Conservation (phyloP, 37 sponge, comb jelly and placozoan species). For the Chondrosia reniformis region DNA sequence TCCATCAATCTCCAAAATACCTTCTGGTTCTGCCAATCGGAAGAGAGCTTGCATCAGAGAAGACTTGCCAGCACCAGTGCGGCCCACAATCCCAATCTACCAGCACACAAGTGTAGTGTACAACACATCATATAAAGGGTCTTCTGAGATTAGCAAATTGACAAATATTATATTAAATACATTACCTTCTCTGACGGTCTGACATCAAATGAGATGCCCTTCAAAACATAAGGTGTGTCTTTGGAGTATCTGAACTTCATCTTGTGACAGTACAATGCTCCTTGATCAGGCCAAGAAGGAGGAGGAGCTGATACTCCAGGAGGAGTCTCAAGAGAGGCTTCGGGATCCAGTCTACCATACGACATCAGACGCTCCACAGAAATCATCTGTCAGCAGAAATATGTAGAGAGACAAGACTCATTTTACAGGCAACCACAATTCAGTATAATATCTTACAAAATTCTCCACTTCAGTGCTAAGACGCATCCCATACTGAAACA, state of each 20-base stretch:
- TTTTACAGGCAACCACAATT: too few relatives aligned
- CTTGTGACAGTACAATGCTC: slow-evolving; percentile 31
- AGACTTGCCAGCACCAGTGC: slow-evolving; percentile 94
- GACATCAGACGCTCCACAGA: slow-evolving; percentile 67
- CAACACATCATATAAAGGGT: background rate
- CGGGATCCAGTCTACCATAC: slow-evolving; percentile 45
- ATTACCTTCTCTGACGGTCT: slow-evolving; percentile 62
- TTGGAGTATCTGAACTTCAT: slow-evolving; percentile 43
- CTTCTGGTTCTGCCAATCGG: slow-evolving; percentile 81
- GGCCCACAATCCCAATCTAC: slow-evolving; percentile 87
- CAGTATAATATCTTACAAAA: slow-evolving; percentile 35
- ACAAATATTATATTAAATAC: too few relatives aligned
- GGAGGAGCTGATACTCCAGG: slow-evolving; percentile 38
- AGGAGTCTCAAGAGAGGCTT: slow-evolving; percentile 44
- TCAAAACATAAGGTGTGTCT: slow-evolving; percentile 56
- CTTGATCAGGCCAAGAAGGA: slow-evolving; percentile 54
- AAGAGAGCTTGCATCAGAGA: slow-evolving; percentile 76
- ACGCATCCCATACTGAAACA: slow-evolving; percentile 72
- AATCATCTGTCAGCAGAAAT: too few relatives aligned
- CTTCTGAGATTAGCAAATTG: too few relatives aligned
- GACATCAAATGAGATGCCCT: slow-evolving; percentile 39
- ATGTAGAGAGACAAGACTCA: too few relatives aligned
- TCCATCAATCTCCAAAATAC: slow-evolving; percentile 74
- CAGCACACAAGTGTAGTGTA: background rate
- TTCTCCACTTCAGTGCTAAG: slow-evolving; percentile 81